Evolutionary conservation across 2,888 invertebrate species (phyloP).

Genomic region (Dynastes grantii): DNA sequence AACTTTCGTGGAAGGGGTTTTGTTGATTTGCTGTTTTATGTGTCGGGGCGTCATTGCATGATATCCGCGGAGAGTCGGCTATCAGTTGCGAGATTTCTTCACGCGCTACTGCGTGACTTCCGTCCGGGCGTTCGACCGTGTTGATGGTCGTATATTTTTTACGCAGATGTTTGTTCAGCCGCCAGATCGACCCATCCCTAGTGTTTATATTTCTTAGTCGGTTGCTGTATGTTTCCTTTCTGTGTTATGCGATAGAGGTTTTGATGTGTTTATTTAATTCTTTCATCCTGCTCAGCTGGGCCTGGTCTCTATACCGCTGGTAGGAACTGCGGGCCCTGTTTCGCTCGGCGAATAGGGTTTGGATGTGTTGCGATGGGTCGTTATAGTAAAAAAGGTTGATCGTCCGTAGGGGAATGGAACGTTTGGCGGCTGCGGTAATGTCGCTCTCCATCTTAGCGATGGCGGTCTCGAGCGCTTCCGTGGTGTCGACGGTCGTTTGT

Average conservation of each 20-base stretch:
- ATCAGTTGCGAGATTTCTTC: too few relatives aligned
- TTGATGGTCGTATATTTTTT: background rate
- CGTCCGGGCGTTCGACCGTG: background rate
- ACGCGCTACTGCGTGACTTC: background rate
- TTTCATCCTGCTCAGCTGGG: too few relatives aligned
- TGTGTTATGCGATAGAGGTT: background rate
- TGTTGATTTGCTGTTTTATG: slow-evolving; percentile 15
- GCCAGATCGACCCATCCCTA: slow-evolving; percentile 9
- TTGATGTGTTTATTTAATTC: background rate
- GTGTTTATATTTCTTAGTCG: background rate
- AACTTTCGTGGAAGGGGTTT: slow-evolving; percentile 29
- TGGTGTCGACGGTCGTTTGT: background rate
- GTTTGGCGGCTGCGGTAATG: background rate
- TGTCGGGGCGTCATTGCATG: background rate
- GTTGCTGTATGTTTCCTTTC: background rate
- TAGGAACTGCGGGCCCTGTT: background rate
- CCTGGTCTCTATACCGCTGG: background rate
- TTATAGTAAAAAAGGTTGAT: background rate
- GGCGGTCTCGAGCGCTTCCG: background rate
- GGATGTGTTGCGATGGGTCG: background rate
- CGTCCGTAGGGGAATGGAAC: background rate
- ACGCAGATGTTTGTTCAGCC: slow-evolving; percentile 5
- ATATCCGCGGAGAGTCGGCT: background rate
- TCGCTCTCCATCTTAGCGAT: background rate
- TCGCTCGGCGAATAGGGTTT: background rate